phyloP scores from a whole-genome alignment of 2,888 invertebrate genomes.

The Globia sparganii region DNA sequence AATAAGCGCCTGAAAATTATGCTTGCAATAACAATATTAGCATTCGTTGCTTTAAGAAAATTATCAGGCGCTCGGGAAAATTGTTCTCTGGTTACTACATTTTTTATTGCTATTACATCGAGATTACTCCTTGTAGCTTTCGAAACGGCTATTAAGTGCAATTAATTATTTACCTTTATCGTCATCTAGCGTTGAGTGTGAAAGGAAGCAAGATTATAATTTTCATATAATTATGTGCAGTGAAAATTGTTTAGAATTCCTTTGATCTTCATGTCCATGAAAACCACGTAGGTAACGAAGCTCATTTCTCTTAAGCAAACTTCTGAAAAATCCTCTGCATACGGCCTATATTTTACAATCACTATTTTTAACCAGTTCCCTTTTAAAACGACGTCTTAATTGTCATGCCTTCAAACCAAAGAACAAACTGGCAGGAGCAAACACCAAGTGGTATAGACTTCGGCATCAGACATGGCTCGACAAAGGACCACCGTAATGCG shows the following conservation, averaged over 20 bases:
- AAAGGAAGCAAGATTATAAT: neutral
- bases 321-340: neutral
- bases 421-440: constrained; percentile 29
- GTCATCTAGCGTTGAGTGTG: constrained; percentile 14
- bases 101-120: constrained; percentile 35
- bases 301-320: neutral
- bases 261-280: neutral
- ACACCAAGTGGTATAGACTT: constrained; percentile 25
- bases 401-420: constrained; percentile 21
- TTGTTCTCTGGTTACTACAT: constrained; percentile 27
- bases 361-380: neutral
- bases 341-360: neutral
- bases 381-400: constrained; percentile 1
- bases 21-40: constrained; percentile 42
- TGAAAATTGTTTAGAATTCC: neutral
- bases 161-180: constrained; percentile 35
- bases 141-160: constrained; percentile 22
- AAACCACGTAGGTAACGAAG: neutral
- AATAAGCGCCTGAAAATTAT: constrained; percentile 60
- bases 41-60: constrained; percentile 62
- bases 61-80: constrained; percentile 55
- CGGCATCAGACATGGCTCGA: constrained; percentile 22
- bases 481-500: constrained; percentile 63
- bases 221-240: neutral
- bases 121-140: constrained; percentile 28